phyloP scores from a whole-genome alignment of 2,113 vertebrate species.

The Aptenodytes forsteri region DNA sequence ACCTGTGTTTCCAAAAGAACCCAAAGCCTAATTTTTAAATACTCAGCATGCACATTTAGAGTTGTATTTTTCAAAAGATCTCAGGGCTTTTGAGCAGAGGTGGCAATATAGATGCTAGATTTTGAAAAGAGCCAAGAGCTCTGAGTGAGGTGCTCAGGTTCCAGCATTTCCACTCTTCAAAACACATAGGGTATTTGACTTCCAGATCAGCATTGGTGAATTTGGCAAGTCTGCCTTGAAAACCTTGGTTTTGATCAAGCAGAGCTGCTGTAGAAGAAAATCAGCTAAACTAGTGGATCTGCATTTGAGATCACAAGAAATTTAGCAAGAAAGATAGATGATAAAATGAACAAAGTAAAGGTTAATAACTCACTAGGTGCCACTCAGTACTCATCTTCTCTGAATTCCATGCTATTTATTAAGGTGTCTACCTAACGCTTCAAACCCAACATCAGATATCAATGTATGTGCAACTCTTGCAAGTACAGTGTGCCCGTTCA shows the following conservation, averaged over 20 bases:
- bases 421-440: not conserved
- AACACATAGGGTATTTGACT: not conserved
- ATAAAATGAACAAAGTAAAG: not conserved
- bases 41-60: not conserved
- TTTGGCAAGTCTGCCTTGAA: not conserved
- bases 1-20: not conserved
- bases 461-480: not conserved
- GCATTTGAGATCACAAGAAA: not conserved
- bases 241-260: not conserved
- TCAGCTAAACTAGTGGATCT: not conserved
- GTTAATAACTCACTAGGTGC: not conserved
- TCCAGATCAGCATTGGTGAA: not conserved
- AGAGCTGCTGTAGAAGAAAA: not conserved
- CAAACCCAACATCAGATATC: not conserved
- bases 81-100: not conserved
- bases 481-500: not conserved
- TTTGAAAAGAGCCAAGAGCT: not conserved
- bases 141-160: not conserved
- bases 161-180: not conserved
- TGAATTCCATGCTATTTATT: not conserved
- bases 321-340: not conserved
- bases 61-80: not conserved
- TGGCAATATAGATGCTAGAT: not conserved
- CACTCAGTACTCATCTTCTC: not conserved
- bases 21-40: not conserved